Percentiles rank a stretch among this genome's conserved stretches.
Conservation (phyloP, 2,797 vertebrate genomes). For the Florisuga fusca region DNA sequence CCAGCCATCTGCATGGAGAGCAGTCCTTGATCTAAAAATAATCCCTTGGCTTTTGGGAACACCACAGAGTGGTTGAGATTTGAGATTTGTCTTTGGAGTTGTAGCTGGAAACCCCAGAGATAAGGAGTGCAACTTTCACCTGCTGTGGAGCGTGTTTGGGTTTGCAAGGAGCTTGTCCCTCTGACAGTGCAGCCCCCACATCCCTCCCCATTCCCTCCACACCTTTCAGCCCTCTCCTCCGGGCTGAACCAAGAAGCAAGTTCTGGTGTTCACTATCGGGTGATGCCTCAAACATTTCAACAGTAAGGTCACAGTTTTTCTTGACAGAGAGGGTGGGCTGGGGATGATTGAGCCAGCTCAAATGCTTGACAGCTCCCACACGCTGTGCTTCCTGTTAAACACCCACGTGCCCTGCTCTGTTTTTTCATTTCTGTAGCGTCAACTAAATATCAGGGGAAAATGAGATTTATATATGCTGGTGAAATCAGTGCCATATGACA, state of each 20-base stretch:
- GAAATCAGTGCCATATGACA: background rate
- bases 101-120: background rate
- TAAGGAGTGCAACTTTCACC: background rate
- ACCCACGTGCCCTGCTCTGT: background rate
- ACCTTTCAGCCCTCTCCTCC: background rate
- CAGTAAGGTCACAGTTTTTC: background rate
- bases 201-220: fast-evolving
- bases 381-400: background rate
- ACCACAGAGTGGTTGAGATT: background rate
- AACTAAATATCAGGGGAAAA: background rate
- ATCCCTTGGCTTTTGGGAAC: background rate
- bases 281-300: background rate
- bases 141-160: background rate
- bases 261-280: background rate
- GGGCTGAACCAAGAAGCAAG: background rate
- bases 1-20: background rate
- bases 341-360: background rate
- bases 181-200: background rate
- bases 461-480: background rate
- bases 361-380: background rate
- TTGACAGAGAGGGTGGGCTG: background rate
- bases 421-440: background rate
- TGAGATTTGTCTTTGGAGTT: background rate
- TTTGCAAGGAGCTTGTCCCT: background rate
- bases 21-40: background rate